phyloP scores from a whole-genome alignment of 35 echinoderm and acorn worm species.

The Strongylocentrotus purpuratus region DNA sequence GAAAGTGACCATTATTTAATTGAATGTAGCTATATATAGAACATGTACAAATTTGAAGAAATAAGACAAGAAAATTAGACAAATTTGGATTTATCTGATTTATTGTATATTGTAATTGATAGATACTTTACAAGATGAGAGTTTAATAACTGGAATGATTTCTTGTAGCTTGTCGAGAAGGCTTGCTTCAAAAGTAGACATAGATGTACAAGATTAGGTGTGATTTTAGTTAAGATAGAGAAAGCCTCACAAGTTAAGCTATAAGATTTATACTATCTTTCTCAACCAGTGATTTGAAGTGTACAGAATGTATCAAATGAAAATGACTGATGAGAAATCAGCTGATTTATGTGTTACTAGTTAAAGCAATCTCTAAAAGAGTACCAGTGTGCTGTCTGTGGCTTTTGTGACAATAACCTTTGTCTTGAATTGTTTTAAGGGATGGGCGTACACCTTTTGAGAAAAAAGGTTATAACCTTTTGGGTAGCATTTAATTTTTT shows the following conservation, averaged over 20 bases:
- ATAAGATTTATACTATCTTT: not conserved
- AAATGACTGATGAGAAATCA: not conserved
- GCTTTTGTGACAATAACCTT: not conserved
- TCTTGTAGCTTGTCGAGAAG: not conserved
- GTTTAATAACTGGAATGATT: conserved; percentile 6
- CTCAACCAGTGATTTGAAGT: not conserved
- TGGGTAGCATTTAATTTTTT: not conserved
- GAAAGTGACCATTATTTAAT: conserved; percentile 27
- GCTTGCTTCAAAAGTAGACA: not conserved
- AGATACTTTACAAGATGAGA: not conserved
- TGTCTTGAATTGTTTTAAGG: not conserved
- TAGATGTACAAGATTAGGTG: not conserved
- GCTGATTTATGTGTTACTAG: not conserved
- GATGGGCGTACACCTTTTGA: not conserved
- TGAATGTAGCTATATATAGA: conserved; percentile 48
- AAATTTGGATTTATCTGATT: not conserved
- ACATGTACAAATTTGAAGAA: conserved; percentile 7
- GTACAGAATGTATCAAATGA: conserved; percentile 3
- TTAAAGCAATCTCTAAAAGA: not conserved
- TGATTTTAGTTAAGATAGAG: not conserved
- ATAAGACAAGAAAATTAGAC: not conserved
- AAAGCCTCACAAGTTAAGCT: not conserved
- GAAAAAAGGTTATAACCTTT: not conserved
- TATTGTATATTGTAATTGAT: conserved; percentile 14
- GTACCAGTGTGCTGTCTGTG: not conserved